Base-by-base conservation (phyloP, 2,888 invertebrate genomes). In the Notodonta dromedarius region DNA sequence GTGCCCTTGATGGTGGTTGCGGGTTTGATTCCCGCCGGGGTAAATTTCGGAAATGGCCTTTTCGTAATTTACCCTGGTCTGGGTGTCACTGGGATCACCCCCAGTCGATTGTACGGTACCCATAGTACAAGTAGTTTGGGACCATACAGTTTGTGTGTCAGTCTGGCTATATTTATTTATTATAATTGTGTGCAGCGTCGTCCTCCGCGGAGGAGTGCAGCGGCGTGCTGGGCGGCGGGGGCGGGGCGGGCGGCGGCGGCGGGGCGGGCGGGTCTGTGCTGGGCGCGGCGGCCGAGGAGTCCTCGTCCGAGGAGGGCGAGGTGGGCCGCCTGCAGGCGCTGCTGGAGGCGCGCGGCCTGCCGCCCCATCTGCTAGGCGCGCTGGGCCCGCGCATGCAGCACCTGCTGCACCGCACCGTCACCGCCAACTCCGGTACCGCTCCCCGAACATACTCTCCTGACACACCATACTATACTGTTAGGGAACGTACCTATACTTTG, bases 321-420 rank as follows among this genome's bases (percentile, higher is more conserved):
- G 98, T 99, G 85, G 98, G 99, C 50, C 96, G 99, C 57, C 94
- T 99, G 63, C 99, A 99, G 89, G 99, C 99, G 35, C 92, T 99
- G 77, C 94, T 99, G 59, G 99, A 99, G 91, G 98, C 99, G 13
- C 95, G 99, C 72, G 99, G 99, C 39, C 90, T 99, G 73, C 99
- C 99, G n/a, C 98, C 99, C 13, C 99, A 99, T 86, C 94, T 99
- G 66, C 98, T 99, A 79, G 98, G 99, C 46, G 98, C 99, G 1
- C 94, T 99, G 60, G 99, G 98, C 0, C 98, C 99, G 56, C 95
- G 99, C 59, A 98, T 99, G 98, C 99, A 99, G 85, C 98, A 99
- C 84, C 94, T 99, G 62, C 93, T 99, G 67, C 98, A 99, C 85
- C 95, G 99, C 74, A 98, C 98, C 71, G 98, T 99, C 95, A 98